These are phyloP conservation scores for Dryadula phaetusa DNA, from an alignment of 2,888 invertebrate species.

Conservation along the genomic window DNA sequence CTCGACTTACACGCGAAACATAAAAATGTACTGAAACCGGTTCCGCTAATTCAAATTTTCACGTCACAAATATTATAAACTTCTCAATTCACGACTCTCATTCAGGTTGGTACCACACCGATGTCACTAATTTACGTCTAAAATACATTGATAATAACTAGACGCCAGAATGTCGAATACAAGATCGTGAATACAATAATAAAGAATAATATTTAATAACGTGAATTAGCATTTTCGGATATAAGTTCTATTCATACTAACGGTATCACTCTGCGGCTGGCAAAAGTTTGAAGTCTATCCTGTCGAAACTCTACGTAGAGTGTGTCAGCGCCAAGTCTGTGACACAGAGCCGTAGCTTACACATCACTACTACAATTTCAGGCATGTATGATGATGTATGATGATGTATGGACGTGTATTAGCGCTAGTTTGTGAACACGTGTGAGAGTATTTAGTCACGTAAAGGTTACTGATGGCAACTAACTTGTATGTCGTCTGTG, in stretches of 20 bases:
- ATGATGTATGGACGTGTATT: background rate
- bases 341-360: constrained; percentile 1
- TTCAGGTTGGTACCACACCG: background rate
- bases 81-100: constrained; percentile 17
- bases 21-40: constrained; percentile 15
- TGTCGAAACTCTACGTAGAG: constrained; percentile 6
- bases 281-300: background rate
- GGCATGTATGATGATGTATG: no score
- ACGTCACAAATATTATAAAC: constrained; percentile 20
- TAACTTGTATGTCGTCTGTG: constrained; percentile 42
- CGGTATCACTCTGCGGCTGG: background rate
- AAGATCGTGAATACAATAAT: background rate
- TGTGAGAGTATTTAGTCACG: constrained; percentile 6
- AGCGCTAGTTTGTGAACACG: constrained; percentile 14
- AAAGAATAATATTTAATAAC: background rate
- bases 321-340: background rate
- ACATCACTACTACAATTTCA: background rate
- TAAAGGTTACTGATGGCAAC: constrained; percentile 33
- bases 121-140: background rate
- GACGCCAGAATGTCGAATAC: no score
- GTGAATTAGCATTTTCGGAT: background rate
- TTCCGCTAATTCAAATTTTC: constrained; percentile 7
- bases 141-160: background rate
- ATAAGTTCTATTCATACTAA: background rate
- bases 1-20: background rate